A percentile compares a stretch with the other conserved stretches of the same genome.
Evolutionary conservation across 2,113 vertebrate genomes (phyloP).

Genomic region (Istiophorus platypterus): DNA sequence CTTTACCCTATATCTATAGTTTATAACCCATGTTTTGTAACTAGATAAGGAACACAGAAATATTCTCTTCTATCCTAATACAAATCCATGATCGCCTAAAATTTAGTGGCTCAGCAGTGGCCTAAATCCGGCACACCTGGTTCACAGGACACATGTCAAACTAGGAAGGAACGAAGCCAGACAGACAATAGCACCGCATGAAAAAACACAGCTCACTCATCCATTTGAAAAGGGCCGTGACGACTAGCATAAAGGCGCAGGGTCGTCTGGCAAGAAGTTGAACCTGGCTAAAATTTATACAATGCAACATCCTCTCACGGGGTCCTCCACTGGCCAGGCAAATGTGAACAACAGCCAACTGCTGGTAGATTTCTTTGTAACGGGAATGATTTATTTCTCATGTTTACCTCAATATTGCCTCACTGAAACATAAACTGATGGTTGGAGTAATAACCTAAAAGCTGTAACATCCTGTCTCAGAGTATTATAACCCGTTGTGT

Average conservation of each 20-base stretch:
- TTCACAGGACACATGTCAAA: not conserved
- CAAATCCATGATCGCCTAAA: not conserved
- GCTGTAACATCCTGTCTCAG: not conserved
- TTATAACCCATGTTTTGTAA: too few species aligned
- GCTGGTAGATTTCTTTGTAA: not conserved
- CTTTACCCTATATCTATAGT: not conserved
- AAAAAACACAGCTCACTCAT: not conserved
- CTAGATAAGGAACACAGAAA: not conserved
- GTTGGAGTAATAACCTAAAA: not conserved
- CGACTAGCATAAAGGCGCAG: not conserved
- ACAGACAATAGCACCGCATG: not conserved
- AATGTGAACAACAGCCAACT: not conserved
- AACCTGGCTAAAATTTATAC: not conserved
- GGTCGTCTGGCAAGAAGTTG: not conserved
- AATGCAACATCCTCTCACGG: not conserved
- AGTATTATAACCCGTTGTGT: not conserved
- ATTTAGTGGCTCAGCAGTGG: not conserved
- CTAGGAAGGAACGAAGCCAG: not conserved
- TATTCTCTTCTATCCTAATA: not conserved
- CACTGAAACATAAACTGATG: not conserved
- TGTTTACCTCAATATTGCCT: not conserved
- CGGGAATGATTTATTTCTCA: not conserved
- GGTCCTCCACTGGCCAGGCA: not conserved
- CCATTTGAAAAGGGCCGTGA: not conserved
- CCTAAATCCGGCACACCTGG: slow-evolving; percentile 4